A percentile compares a stretch with the other conserved stretches of the same genome.
Conservation (phyloP, 2,888 invertebrate genomes). For the Diplolepis rosae region DNA sequence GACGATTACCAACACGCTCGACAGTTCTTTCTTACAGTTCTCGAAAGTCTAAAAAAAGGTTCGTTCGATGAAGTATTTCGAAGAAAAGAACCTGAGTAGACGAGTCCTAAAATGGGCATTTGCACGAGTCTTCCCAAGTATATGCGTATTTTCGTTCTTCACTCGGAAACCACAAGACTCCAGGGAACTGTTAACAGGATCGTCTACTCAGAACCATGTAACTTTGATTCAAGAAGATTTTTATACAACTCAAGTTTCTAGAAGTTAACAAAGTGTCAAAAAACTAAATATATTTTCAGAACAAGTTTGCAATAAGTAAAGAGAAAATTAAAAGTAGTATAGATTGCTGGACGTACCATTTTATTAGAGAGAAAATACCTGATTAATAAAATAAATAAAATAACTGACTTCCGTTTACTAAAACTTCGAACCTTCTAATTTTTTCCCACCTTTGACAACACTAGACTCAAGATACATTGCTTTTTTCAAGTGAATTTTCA, state of each 20-base stretch:
- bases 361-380: too few relatives aligned
- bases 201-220: neutral
- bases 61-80: conserved; percentile 21
- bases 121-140: neutral
- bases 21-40: conserved; percentile 45
- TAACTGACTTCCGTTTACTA: neutral
- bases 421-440: neutral
- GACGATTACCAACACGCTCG: conserved; percentile 57
- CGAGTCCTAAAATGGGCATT: conserved; percentile 22
- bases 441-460: neutral
- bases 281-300: too few relatives aligned
- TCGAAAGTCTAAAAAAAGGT: conserved; percentile 45
- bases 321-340: too few relatives aligned
- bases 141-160: conserved; percentile 15
- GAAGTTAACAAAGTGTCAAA: too few relatives aligned
- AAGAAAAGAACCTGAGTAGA: conserved; percentile 11
- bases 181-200: conserved; percentile 10
- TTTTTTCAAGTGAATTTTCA: conserved; percentile 24
- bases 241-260: neutral
- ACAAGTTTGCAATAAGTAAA: too few relatives aligned
- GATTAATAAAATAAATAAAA: too few relatives aligned
- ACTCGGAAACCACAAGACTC: neutral
- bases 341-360: too few relatives aligned
- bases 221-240: neutral
- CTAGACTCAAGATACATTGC: neutral